A percentile compares a stretch with the other conserved stretches of the same genome.
Conservation (phyloP, 2,113 vertebrate genomes). For the Pangasianodon hypophthalmus region DNA sequence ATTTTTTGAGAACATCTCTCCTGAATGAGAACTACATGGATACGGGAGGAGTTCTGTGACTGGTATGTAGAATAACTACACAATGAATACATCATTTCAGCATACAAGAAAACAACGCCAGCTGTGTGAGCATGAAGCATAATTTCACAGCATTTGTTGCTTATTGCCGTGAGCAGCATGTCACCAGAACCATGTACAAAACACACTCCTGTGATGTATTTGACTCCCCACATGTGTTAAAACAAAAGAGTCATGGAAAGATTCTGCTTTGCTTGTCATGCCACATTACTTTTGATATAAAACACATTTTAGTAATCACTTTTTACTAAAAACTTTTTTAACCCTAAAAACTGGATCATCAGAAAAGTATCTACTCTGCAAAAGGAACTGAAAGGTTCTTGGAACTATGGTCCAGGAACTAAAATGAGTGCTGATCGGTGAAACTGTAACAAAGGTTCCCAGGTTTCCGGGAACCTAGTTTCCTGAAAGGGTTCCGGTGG, state of each 20-base stretch:
- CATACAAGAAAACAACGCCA: neutral
- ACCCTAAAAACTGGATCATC: neutral
- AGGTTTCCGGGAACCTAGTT: neutral
- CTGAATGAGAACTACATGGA: neutral
- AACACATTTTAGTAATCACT: constrained; percentile 2
- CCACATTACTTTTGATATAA: neutral
- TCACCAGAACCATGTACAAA: neutral
- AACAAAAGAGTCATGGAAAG: constrained; percentile 4
- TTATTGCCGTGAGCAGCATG: neutral
- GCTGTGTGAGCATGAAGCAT: neutral
- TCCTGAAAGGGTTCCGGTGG: neutral
- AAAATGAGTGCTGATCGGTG: neutral
- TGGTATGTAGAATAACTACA: neutral
- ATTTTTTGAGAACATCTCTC: neutral
- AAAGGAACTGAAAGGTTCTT: neutral
- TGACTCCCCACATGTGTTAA: neutral
- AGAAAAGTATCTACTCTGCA: neutral
- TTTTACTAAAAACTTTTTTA: neutral
- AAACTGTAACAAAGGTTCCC: neutral
- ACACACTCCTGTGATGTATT: neutral
- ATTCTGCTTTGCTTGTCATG: neutral
- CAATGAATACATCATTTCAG: neutral
- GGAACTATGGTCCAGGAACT: neutral
- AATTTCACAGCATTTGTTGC: neutral
- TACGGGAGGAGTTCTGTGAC: neutral